phyloP scores from a whole-genome alignment of 2,888 invertebrate genomes.

The Meandrusa payeni region DNA sequence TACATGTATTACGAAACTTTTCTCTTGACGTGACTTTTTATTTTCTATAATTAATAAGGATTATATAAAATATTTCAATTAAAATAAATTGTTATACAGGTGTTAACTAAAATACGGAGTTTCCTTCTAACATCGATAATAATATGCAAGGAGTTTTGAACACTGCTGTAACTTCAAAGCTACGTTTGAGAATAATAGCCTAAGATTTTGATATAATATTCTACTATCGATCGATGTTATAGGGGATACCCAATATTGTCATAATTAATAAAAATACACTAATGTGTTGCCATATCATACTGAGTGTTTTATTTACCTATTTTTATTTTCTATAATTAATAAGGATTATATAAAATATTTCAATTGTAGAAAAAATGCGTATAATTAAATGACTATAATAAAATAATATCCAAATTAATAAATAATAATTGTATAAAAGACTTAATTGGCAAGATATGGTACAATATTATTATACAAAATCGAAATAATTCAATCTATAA shows the following conservation, averaged over 20 bases:
- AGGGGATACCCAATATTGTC: constrained; percentile 42
- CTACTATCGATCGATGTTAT: constrained; percentile 24
- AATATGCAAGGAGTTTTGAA: neutral
- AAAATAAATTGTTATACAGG: neutral
- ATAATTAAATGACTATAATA: no score
- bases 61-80: no score
- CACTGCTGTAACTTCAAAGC: no score
- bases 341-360: no score
- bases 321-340: constrained; percentile 22
- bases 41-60: constrained; percentile 26
- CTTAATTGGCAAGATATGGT: no score
- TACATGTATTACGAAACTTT: constrained; percentile 65
- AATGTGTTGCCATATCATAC: constrained; percentile 58
- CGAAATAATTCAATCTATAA: no score
- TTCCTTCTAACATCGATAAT: constrained; percentile 10
- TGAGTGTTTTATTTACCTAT: constrained; percentile 49
- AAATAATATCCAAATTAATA: no score
- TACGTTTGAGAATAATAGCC: no score
- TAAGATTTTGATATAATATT: no score
- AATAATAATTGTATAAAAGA: no score
- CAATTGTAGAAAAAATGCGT: neutral
- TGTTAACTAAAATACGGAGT: neutral
- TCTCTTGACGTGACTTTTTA: constrained; percentile 61
- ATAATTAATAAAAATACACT: constrained; percentile 72
- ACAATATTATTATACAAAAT: no score